These are phyloP conservation scores for Rhadinocentrus ornatus DNA, from an alignment of 2,797 vertebrate species.

Conservation along the genomic window DNA sequence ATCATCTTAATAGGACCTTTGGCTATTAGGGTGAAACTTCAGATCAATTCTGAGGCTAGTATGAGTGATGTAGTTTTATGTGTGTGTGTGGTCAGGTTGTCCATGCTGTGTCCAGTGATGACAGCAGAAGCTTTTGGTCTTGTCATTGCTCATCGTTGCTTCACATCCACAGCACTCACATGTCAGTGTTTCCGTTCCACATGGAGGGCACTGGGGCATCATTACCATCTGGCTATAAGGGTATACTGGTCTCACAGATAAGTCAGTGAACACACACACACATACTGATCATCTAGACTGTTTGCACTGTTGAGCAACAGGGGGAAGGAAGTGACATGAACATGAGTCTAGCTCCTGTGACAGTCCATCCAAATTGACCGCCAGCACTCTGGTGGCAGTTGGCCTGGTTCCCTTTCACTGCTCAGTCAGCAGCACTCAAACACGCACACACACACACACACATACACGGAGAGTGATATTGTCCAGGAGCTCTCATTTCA, in stretches of 20 bases:
- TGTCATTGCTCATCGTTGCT: conserved; percentile 67
- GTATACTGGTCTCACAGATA: conserved; percentile 67
- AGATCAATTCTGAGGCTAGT: background rate
- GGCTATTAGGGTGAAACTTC: conserved; percentile 1
- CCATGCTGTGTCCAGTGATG: conserved; percentile 61
- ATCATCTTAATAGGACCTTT: conserved; percentile 1
- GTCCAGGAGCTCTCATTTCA: conserved; percentile 59
- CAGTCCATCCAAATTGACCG: conserved; percentile 75
- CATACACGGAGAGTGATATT: conserved; percentile 42
- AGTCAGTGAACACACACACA: conserved; percentile 63
- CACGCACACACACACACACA: conserved; percentile 35
- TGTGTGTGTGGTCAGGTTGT: conserved; percentile 39
- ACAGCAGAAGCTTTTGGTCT: conserved; percentile 70
- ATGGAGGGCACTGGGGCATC: conserved; percentile 65
- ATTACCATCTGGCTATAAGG: conserved; percentile 75
- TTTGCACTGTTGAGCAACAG: conserved; percentile 60
- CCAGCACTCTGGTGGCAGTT: conserved; percentile 79
- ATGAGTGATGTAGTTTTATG: conserved; percentile 2
- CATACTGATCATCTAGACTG: conserved; percentile 51
- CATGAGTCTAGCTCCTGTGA: conserved; percentile 67
- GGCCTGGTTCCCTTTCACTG: conserved; percentile 78
- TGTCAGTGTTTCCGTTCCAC: conserved; percentile 68
- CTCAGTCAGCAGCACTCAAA: conserved; percentile 65
- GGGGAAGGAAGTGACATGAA: conserved; percentile 52
- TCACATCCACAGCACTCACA: conserved; percentile 59